A percentile compares a stretch with the other conserved stretches of the same genome.
These are phyloP conservation scores for Coenonympha arcania DNA, from an alignment of 2,888 invertebrate genomes.

Conservation along the genomic window DNA sequence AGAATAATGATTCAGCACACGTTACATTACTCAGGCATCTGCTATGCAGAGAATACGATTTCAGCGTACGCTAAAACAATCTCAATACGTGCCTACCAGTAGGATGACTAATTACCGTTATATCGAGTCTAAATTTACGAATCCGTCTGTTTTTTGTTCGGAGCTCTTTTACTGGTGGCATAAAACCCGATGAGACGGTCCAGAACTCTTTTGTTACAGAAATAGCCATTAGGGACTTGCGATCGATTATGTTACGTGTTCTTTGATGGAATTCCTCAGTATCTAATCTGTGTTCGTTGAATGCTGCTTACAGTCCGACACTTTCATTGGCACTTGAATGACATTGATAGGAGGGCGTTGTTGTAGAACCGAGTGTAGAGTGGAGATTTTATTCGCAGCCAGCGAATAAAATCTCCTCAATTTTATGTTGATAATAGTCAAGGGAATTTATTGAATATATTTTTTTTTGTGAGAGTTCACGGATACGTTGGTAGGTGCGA, in stretches of 20 bases:
- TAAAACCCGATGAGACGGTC: constrained; percentile 37
- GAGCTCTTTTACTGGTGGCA: constrained; percentile 32
- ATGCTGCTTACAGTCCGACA: no score
- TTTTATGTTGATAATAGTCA: no score
- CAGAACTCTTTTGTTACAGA: constrained; percentile 38
- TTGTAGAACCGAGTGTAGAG: no score
- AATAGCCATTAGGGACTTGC: constrained; percentile 28
- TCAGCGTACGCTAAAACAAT: not conserved
- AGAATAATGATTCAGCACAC: not conserved
- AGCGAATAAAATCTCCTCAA: no score
- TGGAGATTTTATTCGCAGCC: no score
- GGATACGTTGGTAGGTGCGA: no score
- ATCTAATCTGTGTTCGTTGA: no score
- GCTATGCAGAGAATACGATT: not conserved
- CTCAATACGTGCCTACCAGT: not conserved
- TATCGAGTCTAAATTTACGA: constrained; percentile 24
- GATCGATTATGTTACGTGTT: constrained; percentile 22
- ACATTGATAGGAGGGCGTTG: no score
- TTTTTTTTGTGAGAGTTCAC: no score
- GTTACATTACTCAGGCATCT: not conserved
- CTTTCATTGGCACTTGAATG: no score
- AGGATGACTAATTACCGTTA: constrained; percentile 9
- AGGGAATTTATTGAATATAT: no score
- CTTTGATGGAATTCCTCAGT: constrained; percentile 7
- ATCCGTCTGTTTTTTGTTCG: constrained; percentile 30